A percentile compares a stretch with the other conserved stretches of the same genome.
These are phyloP conservation scores for Gavia stellata DNA, from an alignment of 2,113 vertebrate genomes.

Conservation along the genomic window DNA sequence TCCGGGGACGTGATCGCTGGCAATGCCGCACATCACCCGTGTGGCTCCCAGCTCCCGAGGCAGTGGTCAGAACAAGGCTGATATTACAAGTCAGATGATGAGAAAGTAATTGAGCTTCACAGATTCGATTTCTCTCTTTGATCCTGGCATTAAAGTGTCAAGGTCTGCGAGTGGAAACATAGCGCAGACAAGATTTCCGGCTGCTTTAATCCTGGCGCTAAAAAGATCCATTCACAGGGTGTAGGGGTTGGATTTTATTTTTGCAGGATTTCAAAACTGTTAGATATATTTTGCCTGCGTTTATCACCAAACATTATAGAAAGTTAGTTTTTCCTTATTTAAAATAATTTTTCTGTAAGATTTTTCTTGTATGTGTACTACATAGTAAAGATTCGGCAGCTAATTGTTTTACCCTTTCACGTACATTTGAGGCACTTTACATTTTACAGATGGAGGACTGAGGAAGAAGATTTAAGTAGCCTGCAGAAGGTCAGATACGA, in stretches of 20 bases:
- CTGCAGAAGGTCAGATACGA: background rate
- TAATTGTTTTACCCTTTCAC: background rate
- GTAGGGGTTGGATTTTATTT: background rate
- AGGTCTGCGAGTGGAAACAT: background rate
- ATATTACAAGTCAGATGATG: conserved; percentile 71
- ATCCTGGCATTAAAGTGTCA: conserved; percentile 21
- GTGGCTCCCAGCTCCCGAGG: conserved; percentile 65
- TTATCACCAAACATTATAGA: background rate
- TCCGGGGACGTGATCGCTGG: conserved; percentile 8
- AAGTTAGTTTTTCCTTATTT: background rate
- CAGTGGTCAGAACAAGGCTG: conserved; percentile 69
- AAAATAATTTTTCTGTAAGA: background rate
- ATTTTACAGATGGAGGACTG: background rate
- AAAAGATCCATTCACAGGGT: background rate
- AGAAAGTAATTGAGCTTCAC: conserved; percentile 56
- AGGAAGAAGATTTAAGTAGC: background rate
- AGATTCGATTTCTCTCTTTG: conserved; percentile 58
- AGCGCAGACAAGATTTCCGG: background rate
- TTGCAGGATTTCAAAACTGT: background rate
- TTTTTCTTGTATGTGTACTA: background rate
- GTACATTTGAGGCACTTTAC: background rate
- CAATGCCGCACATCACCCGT: conserved; percentile 38
- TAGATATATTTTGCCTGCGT: background rate
- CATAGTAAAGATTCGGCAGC: background rate
- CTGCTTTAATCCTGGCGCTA: background rate